Evolutionary conservation across 1,140 invertebrate species (phyloP).

Genomic region (Dufourea novaeangliae): DNA sequence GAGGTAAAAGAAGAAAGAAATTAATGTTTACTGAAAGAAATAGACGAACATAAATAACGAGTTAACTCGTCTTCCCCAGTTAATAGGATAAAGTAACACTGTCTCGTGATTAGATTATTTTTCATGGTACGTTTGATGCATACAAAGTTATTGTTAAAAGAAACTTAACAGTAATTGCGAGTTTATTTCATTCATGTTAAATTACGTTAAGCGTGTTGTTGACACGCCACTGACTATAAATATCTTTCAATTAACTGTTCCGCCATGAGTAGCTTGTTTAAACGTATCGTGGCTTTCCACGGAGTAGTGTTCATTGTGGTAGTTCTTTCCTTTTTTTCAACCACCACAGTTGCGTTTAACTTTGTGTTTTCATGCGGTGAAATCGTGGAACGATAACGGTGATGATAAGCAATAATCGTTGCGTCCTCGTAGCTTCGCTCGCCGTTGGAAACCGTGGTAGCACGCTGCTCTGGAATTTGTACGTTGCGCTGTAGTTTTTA

Average conservation of each 20-base stretch:
- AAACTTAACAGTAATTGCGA: background rate
- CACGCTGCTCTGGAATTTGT: background rate
- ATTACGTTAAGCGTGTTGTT: too few species aligned
- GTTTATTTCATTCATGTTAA: background rate
- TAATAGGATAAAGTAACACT: too few species aligned
- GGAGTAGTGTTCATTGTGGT: background rate
- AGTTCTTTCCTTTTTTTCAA: background rate
- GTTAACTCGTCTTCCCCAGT: too few species aligned
- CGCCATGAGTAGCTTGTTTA: background rate
- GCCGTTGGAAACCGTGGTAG: background rate
- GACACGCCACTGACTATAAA: background rate
- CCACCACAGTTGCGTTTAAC: background rate
- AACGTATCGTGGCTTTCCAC: background rate
- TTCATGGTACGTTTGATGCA: background rate
- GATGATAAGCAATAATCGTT: slow-evolving; percentile 19
- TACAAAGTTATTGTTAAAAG: background rate
- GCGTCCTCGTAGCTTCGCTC: background rate
- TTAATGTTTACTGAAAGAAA: too few species aligned
- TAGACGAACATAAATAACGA: too few species aligned
- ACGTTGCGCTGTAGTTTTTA: background rate
- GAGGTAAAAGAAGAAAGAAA: too few species aligned
- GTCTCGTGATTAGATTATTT: too few species aligned
- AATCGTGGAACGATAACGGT: background rate
- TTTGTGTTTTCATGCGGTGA: background rate
- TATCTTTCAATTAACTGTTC: background rate